Evolutionary conservation across 2,797 vertebrate species (phyloP).

Genomic region (Acridotheres tristis): DNA sequence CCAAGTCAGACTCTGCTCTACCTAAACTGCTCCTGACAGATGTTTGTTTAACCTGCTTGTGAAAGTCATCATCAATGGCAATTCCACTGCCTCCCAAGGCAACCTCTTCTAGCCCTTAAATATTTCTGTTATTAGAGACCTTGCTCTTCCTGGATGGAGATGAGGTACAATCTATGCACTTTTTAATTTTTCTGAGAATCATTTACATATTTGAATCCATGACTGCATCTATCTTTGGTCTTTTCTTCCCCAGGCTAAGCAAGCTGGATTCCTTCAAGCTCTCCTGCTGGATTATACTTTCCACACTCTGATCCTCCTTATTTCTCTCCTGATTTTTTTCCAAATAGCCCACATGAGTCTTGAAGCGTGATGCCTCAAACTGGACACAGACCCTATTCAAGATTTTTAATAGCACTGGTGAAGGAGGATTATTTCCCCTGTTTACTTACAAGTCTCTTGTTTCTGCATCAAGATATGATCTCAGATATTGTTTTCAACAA

Average conservation of each 20-base stretch:
- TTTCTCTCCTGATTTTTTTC: constrained; percentile 33
- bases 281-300: not conserved
- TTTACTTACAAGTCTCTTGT: not conserved
- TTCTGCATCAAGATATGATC: not conserved
- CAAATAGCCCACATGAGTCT: not conserved
- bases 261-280: not conserved
- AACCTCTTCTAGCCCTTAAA: not conserved
- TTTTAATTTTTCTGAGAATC: not conserved
- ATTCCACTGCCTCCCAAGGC: not conserved
- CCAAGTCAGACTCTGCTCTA: not conserved
- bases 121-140: not conserved
- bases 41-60: not conserved
- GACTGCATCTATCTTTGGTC: not conserved
- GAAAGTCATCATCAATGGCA: not conserved
- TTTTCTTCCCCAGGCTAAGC: not conserved
- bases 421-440: constrained; percentile 35
- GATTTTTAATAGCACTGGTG: not conserved
- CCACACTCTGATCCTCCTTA: constrained; percentile 20
- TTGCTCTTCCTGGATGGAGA: not conserved
- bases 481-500: not conserved
- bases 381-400: not conserved
- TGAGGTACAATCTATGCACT: not conserved
- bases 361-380: constrained; percentile 18
- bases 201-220: not conserved
- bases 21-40: not conserved